Conservation (phyloP, 2,113 vertebrate species). For the Phocoena phocoena region DNA sequence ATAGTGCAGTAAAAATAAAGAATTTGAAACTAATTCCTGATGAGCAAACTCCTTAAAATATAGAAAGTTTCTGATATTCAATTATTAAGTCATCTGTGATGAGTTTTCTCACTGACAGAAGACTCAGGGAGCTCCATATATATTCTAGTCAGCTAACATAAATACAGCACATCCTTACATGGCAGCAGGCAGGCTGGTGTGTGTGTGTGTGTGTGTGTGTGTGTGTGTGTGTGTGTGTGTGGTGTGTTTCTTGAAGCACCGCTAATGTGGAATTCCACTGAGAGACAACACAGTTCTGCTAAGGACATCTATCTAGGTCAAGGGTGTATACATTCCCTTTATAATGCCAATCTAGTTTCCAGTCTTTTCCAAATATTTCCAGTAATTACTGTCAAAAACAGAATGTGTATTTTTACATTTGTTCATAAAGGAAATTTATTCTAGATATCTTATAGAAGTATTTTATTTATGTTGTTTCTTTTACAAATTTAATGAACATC, state of each 20-base stretch:
- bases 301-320: not conserved
- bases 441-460: not conserved
- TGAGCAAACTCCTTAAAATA: not conserved
- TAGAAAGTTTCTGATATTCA: not conserved
- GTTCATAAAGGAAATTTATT: constrained; percentile 23
- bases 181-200: not conserved
- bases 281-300: not conserved
- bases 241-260: not conserved
- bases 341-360: not conserved
- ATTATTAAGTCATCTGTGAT: not conserved
- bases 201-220: too few species aligned
- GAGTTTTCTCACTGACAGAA: not conserved
- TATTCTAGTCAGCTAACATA: not conserved
- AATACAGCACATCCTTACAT: not conserved
- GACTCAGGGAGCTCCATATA: too few species aligned
- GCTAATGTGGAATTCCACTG: not conserved
- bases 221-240: not conserved
- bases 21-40: not conserved
- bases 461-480: not conserved
- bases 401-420: not conserved
- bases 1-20: not conserved
- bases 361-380: constrained; percentile 15
- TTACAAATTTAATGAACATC: not conserved
- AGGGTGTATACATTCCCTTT: not conserved
- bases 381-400: constrained; percentile 7